phyloP scores from a whole-genome alignment of 2,113 vertebrate species.

The Ascaphus truei region DNA sequence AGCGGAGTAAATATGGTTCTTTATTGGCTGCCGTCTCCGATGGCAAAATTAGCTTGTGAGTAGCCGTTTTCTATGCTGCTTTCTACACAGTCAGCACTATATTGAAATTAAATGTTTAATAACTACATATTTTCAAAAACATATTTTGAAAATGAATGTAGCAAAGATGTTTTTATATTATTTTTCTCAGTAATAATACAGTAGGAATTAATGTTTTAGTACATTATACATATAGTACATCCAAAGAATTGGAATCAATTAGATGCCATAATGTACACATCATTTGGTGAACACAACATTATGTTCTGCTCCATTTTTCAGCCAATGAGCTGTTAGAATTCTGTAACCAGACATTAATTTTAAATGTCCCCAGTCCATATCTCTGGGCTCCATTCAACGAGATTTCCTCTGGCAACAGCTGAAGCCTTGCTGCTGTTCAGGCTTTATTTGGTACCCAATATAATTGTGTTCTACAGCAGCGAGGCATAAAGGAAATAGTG shows the following conservation, averaged over 20 bases:
- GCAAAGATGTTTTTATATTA: not conserved
- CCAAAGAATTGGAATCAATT: conserved; percentile 30
- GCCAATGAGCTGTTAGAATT: conserved; percentile 29
- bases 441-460: too few relatives aligned
- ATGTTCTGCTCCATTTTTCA: conserved; percentile 31
- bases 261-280: conserved; percentile 27
- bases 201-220: not conserved
- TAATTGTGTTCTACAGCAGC: too few relatives aligned
- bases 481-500: too few relatives aligned
- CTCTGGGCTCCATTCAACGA: conserved; percentile 4
- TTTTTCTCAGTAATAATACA: not conserved
- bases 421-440: too few relatives aligned
- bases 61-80: not conserved
- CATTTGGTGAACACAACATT: conserved; percentile 31
- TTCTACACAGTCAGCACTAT: conserved; percentile 1
- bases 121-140: conserved; percentile 17
- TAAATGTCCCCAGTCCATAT: conserved; percentile 21
- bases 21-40: not conserved
- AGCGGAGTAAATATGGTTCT: too few relatives aligned
- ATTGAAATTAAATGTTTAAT: conserved; percentile 3
- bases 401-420: not conserved
- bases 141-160: conserved; percentile 15
- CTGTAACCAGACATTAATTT: conserved; percentile 17
- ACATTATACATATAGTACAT: conserved; percentile 8
- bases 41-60: not conserved